These are phyloP conservation scores for Actinia equina DNA, from an alignment of 64 coral and sea anemone species.

Conservation along the genomic window DNA sequence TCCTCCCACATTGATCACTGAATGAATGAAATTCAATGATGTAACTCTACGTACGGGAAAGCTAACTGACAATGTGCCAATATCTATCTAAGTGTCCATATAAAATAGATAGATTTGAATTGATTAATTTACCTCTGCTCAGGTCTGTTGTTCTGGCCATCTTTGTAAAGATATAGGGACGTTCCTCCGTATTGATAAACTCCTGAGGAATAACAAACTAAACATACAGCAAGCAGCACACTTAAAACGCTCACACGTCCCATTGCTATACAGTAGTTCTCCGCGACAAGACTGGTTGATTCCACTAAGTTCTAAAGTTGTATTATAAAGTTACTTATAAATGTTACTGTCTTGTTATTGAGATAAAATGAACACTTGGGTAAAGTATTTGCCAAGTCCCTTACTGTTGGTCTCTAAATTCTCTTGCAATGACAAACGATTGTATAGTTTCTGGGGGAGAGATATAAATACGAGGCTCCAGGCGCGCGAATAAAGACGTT, in stretches of 20 bases:
- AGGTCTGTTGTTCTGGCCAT: background rate
- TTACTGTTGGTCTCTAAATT: background rate
- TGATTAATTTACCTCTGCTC: background rate
- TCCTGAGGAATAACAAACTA: background rate
- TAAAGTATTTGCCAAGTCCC: background rate
- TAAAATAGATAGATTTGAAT: background rate
- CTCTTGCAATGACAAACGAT: background rate
- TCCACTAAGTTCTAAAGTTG: background rate
- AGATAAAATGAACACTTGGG: background rate
- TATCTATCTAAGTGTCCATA: background rate
- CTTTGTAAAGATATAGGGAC: background rate
- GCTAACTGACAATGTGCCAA: background rate
- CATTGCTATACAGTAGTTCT: background rate
- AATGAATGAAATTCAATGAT: no score
- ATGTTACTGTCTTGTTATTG: background rate
- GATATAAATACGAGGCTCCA: background rate
- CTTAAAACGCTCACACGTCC: background rate
- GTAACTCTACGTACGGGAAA: background rate
- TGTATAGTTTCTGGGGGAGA: background rate
- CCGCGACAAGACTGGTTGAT: background rate
- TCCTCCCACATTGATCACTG: no score
- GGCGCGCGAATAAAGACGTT: conserved; percentile 1
- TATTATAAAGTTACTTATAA: background rate
- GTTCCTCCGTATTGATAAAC: background rate
- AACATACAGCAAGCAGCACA: background rate